Base-by-base conservation (phyloP, 2,888 invertebrate species). In the Gerris lacustris region DNA sequence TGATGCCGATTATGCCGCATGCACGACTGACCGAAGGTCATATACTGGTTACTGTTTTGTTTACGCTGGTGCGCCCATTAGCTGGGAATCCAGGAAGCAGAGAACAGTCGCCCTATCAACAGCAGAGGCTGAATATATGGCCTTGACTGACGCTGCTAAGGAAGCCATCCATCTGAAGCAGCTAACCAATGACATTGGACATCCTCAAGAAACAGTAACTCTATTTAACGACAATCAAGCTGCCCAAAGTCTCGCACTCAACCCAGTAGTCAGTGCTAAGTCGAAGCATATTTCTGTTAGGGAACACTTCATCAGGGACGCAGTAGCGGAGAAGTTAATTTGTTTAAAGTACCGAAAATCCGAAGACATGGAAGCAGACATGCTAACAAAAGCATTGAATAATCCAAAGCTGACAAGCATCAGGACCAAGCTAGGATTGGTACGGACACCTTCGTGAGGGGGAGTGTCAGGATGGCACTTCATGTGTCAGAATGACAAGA, bases 41-140 rank as follows among this genome's bases (percentile, higher is more conserved):
- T 68, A 69, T 47, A 71, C 69, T 11, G 70, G 73, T 18, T 73
- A 71, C 47, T 69, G 71, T 18, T 71, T 71, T 31, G 44, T 70
- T 47, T 67, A 69, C 47, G 68, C 64, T 18, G 64, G 45, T 47
- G 66, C 69, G 63, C 62, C 64, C 7, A 66, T 72, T 63, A 66
- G 70, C 11, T 72, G 73, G 73, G 68, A 45, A 62, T 66, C 69
- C 1, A 68, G 68, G 11, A 72, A 72, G 64, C 71, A 72, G 17
- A 9, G 6, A 11, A 47, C 68, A 6, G 67, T 72, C n/a, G 69
- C 72, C 2, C 45, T n/a, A n/a, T n/a, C n/a, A n/a, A n/a, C n/a
- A n/a, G n/a, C n/a, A n/a, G n/a, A n/a, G n/a, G n/a, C n/a, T n/a
- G n/a, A n/a, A n/a, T n/a, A n/a, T n/a, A n/a, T n/a, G n/a, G n/a